Evolutionary conservation across 2,888 invertebrate genomes (phyloP).

Genomic region (Ornithoptera priamus): DNA sequence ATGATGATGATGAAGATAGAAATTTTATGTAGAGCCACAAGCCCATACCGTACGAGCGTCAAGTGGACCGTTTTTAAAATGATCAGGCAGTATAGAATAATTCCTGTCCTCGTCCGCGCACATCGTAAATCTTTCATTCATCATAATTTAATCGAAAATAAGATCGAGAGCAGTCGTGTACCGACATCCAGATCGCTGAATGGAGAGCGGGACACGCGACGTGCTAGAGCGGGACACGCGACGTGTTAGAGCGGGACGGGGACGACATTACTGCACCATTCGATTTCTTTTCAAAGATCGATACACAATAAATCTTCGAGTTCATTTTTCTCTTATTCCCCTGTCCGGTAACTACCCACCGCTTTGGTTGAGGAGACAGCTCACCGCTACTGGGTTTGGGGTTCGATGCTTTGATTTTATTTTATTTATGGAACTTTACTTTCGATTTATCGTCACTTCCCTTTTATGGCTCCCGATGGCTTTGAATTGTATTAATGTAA

Average conservation of each 20-base stretch:
- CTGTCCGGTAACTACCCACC: slow-evolving; percentile 51
- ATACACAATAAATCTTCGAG: slow-evolving; percentile 67
- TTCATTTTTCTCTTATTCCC: slow-evolving; percentile 52
- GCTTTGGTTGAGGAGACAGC: slow-evolving; percentile 54
- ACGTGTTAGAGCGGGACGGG: slow-evolving; percentile 39
- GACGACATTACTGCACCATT: slow-evolving; percentile 51
- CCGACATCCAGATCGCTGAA: slow-evolving; percentile 54
- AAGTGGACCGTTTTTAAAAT: too few relatives aligned
- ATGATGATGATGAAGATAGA: too few relatives aligned
- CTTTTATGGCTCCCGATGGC: slow-evolving; percentile 47
- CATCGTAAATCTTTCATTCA: slow-evolving; percentile 62
- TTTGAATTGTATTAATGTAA: slow-evolving; percentile 51
- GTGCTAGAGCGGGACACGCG: slow-evolving; percentile 39
- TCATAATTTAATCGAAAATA: slow-evolving; percentile 65
- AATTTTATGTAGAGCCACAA: too few relatives aligned
- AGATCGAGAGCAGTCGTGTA: slow-evolving; percentile 54
- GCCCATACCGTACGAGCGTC: too few relatives aligned
- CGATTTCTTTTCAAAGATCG: slow-evolving; percentile 66
- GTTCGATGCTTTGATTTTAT: slow-evolving; percentile 43
- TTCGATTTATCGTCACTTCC: slow-evolving; percentile 55
- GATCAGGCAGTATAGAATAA: slow-evolving; percentile 37
- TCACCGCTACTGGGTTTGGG: slow-evolving; percentile 61
- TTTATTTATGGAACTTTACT: slow-evolving; percentile 47
- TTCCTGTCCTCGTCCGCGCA: slow-evolving; percentile 47
- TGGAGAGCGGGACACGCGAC: slow-evolving; percentile 46